phyloP scores from a whole-genome alignment of 2,113 vertebrate genomes.

The Chlamydotis undulata region DNA sequence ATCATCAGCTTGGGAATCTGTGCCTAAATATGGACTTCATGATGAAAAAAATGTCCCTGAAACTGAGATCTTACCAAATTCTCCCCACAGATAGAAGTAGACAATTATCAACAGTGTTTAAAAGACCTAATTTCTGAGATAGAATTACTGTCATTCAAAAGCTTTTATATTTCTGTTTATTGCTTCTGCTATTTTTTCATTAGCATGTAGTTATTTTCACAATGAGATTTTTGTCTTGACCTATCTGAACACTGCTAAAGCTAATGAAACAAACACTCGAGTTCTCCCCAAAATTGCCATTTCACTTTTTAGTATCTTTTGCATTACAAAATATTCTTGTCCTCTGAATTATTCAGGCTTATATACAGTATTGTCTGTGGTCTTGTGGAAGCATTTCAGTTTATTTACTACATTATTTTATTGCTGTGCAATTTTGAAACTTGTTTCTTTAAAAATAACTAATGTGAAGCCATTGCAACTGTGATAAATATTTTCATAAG shows the following conservation, averaged over 20 bases:
- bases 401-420: background rate
- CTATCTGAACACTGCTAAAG: background rate
- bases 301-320: background rate
- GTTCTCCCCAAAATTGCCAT: background rate
- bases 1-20: background rate
- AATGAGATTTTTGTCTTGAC: background rate
- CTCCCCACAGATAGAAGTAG: background rate
- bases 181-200: background rate
- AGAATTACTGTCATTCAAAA: background rate
- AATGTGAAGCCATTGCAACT: background rate
- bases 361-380: background rate
- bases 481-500: background rate
- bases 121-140: background rate
- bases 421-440: background rate
- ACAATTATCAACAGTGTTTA: background rate
- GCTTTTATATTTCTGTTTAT: background rate
- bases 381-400: background rate
- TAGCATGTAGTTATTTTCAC: background rate
- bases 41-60: background rate
- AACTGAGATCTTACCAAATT: slow-evolving; percentile 2
- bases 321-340: background rate
- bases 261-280: background rate
- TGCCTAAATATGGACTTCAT: background rate
- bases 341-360: background rate
- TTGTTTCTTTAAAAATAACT: background rate